These are phyloP conservation scores for Euthynnus affinis DNA, from an alignment of 2,797 vertebrate species.

Conservation along the genomic window DNA sequence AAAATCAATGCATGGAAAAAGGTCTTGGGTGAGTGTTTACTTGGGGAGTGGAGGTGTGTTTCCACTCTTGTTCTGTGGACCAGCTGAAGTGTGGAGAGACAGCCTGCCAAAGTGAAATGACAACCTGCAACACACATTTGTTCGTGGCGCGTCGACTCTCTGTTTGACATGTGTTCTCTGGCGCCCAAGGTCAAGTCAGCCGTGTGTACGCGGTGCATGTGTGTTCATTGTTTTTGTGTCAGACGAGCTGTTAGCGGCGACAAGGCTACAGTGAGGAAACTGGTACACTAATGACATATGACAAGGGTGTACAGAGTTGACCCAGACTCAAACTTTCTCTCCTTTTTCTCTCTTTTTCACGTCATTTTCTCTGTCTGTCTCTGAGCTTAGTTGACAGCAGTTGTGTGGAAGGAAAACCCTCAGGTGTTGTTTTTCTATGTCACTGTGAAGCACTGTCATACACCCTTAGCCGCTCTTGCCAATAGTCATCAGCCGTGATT, in stretches of 20 bases:
- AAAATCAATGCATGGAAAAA: background rate
- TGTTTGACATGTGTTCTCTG: slow-evolving; percentile 50
- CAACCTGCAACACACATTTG: slow-evolving; percentile 44
- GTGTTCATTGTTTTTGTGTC: slow-evolving; percentile 61
- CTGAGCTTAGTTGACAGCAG: slow-evolving; percentile 77
- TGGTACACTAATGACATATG: slow-evolving; percentile 74
- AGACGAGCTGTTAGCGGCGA: slow-evolving; percentile 63
- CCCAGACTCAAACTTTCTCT: slow-evolving; percentile 76
- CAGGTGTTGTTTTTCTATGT: slow-evolving; percentile 76
- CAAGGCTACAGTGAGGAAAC: slow-evolving; percentile 61
- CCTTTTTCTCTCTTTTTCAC: slow-evolving; percentile 66
- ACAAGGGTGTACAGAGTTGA: slow-evolving; percentile 78
- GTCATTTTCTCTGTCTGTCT: slow-evolving; percentile 56
- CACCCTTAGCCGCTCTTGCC: slow-evolving; percentile 62
- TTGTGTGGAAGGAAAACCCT: slow-evolving; percentile 72
- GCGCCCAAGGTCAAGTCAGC: slow-evolving; percentile 46
- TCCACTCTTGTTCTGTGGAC: slow-evolving; percentile 1
- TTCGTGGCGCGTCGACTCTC: slow-evolving; percentile 37
- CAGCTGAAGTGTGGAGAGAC: slow-evolving; percentile 25
- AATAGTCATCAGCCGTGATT: slow-evolving; percentile 69
- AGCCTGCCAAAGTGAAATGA: slow-evolving; percentile 38
- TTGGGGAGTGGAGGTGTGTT: background rate
- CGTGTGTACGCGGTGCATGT: background rate
- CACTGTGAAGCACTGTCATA: slow-evolving; percentile 67
- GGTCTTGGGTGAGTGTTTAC: background rate